phyloP scores from a whole-genome alignment of 2,113 vertebrate species.

The Verasper variegatus region DNA sequence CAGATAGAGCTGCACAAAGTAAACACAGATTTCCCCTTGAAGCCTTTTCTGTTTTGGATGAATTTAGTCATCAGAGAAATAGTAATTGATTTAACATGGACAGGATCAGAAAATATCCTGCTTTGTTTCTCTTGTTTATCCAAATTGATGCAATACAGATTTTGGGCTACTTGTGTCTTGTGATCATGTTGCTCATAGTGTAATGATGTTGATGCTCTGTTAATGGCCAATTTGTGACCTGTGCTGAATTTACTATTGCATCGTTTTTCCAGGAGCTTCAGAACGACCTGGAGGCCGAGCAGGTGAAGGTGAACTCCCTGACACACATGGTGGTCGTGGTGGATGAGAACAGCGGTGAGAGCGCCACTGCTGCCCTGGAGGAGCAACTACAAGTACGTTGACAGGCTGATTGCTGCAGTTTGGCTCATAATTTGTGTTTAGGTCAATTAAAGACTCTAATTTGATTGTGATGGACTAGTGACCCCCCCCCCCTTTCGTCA shows the following conservation, averaged over 20 bases:
- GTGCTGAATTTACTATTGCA: slow-evolving; percentile 1
- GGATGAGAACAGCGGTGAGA: slow-evolving; percentile 94
- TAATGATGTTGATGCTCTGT: neutral
- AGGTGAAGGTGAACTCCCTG: slow-evolving; percentile 97
- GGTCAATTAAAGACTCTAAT: no score
- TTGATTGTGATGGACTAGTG: no score
- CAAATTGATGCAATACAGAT: no score
- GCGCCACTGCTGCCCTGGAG: slow-evolving; percentile 90
- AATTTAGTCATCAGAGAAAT: neutral
- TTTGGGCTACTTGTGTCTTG: neutral
- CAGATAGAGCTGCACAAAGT: slow-evolving; percentile 92
- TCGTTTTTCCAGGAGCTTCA: slow-evolving; percentile 86
- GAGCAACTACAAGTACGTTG: slow-evolving; percentile 91
- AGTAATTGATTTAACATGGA: neutral
- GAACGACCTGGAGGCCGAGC: slow-evolving; percentile 93
- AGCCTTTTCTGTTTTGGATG: neutral
- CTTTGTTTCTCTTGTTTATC: neutral
- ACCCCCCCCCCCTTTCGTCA: no score
- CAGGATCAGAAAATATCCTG: neutral
- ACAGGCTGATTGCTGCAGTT: neutral
- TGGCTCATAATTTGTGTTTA: neutral
- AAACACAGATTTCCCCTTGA: slow-evolving; percentile 26
- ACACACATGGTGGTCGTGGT: slow-evolving; percentile 99
- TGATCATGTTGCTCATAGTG: neutral
- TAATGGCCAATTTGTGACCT: neutral